A percentile compares a stretch with the other conserved stretches of the same genome.
Conservation (phyloP, 2,113 vertebrate species). For the Callipepla californica region DNA sequence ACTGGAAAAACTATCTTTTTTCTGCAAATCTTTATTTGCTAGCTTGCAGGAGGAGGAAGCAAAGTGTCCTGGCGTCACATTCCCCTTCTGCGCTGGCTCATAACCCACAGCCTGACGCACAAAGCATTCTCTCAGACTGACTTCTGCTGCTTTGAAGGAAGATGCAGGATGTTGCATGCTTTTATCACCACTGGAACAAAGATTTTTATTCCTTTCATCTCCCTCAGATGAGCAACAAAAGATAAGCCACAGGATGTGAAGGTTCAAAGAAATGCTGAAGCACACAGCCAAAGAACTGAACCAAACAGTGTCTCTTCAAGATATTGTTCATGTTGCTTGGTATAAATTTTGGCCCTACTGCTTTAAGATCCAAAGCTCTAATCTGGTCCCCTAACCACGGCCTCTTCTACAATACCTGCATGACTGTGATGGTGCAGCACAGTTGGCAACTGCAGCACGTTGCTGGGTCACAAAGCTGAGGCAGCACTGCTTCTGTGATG, state of each 20-base stretch:
- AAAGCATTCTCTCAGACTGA: accelerated
- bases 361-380: background rate
- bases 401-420: background rate
- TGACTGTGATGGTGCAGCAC: background rate
- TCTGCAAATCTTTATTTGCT: background rate
- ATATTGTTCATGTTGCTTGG: background rate
- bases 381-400: background rate
- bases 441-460: accelerated
- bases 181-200: background rate
- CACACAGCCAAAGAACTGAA: background rate
- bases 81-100: background rate
- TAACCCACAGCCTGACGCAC: background rate
- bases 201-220: background rate
- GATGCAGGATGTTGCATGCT: background rate
- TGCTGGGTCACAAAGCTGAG: background rate
- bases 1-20: background rate
- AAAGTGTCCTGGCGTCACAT: accelerated
- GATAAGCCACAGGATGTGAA: background rate
- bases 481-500: background rate
- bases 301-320: background rate
- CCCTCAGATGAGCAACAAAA: background rate
- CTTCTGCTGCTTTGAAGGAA: background rate
- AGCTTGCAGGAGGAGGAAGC: background rate
- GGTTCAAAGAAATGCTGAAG: background rate
- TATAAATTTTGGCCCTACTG: background rate